These are phyloP conservation scores for Amblyjoppa fuscipennis DNA, from an alignment of 2,888 invertebrate genomes.

Conservation along the genomic window DNA sequence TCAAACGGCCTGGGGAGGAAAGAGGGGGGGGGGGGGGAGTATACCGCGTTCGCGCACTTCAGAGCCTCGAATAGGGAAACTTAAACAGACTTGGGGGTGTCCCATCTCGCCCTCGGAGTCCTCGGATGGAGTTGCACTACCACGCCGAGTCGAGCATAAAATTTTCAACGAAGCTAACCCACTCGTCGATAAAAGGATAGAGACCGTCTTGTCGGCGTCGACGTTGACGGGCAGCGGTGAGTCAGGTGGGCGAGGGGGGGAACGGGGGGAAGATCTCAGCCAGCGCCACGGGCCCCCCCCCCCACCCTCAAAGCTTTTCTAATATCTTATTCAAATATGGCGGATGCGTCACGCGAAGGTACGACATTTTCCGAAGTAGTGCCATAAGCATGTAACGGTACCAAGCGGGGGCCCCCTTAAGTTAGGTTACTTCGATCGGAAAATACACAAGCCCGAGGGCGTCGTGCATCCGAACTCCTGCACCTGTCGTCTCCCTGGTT, in stretches of 20 bases:
- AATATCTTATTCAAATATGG: slow-evolving; percentile 69
- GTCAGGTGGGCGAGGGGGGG: neutral
- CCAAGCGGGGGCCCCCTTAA: slow-evolving; percentile 46
- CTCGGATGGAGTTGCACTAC: slow-evolving; percentile 29
- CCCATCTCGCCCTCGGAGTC: neutral
- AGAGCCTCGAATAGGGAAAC: slow-evolving; percentile 59
- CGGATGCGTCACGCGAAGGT: slow-evolving; percentile 57
- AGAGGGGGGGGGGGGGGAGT: neutral
- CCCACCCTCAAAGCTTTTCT: slow-evolving; percentile 60
- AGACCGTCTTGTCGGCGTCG: slow-evolving; percentile 43
- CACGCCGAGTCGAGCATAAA: slow-evolving; percentile 60
- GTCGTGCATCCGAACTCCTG: slow-evolving; percentile 55
- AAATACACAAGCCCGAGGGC: slow-evolving; percentile 66
- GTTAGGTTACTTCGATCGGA: slow-evolving; percentile 64
- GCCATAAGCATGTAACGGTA: slow-evolving; percentile 61
- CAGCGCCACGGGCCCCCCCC: slow-evolving; percentile 33
- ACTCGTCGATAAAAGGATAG: slow-evolving; percentile 68
- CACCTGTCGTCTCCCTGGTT: slow-evolving; percentile 59
- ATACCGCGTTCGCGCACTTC: slow-evolving; percentile 11
- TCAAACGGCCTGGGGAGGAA: slow-evolving; percentile 10
- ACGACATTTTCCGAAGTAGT: slow-evolving; percentile 65
- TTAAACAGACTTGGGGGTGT: slow-evolving; percentile 56
- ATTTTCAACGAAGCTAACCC: slow-evolving; percentile 68
- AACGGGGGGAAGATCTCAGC: neutral
- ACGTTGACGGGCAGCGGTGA: slow-evolving; percentile 33